Percentiles rank a stretch among this genome's conserved stretches.
Evolutionary conservation across 2,113 vertebrate species (phyloP).

Genomic region (Pseudorhombus dupliciocellatus): DNA sequence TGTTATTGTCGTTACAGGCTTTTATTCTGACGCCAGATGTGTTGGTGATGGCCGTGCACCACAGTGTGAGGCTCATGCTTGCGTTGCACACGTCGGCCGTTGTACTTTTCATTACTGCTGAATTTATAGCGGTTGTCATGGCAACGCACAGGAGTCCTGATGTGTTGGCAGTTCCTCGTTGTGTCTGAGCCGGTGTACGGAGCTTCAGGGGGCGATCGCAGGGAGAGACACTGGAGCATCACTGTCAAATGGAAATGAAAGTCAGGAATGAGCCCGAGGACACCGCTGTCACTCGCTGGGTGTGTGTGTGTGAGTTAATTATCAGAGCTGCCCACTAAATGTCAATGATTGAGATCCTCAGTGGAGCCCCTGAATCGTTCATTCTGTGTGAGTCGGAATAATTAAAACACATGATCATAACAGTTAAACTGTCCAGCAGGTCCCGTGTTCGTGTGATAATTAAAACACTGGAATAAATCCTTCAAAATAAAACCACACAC

Average conservation of each 20-base stretch:
- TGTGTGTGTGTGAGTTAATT: neutral
- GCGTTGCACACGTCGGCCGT: too few relatives aligned
- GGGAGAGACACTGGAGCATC: constrained; percentile 2
- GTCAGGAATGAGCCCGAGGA: constrained; percentile 31
- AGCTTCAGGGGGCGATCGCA: neutral
- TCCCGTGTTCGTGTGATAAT: neutral
- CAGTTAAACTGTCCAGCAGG: neutral
- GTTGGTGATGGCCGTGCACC: too few relatives aligned
- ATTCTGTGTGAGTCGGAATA: neutral
- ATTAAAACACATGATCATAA: neutral
- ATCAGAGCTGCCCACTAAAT: neutral
- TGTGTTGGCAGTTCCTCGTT: too few relatives aligned
- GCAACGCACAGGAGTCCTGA: too few relatives aligned
- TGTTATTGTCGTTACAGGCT: too few relatives aligned
- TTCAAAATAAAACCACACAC: neutral
- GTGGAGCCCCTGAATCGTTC: neutral
- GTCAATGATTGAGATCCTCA: neutral
- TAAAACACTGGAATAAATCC: neutral
- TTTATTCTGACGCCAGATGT: too few relatives aligned
- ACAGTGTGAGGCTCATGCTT: too few relatives aligned
- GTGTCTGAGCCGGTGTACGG: too few relatives aligned
- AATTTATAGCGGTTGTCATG: too few relatives aligned
- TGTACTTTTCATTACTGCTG: too few relatives aligned
- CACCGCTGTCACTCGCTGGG: constrained; percentile 7
- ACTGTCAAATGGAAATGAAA: constrained; percentile 36